Evolutionary conservation across 2,797 vertebrate species (phyloP), one percentile per base, ranked within the genome.

Genomic region (Spinus olivaceus): DNA sequence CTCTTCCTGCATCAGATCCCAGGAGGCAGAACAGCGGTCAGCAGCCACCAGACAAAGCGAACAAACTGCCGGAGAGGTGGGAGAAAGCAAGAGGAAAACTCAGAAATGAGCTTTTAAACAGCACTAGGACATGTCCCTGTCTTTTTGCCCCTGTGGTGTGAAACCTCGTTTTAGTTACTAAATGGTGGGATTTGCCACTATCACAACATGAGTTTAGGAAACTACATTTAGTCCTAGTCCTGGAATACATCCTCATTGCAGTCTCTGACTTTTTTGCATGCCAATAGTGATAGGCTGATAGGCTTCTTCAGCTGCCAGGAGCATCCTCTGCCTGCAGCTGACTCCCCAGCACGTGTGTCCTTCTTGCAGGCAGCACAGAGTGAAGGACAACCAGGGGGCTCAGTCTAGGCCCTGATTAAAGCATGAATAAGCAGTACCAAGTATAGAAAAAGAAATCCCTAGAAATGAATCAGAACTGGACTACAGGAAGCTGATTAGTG

Each of bases 381-480:
- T 2, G 23, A 65, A 89, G 64, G 47, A 72, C 39, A 59, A 57
- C 44, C 33, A 32, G 30, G 13, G 20, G 46, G 17, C n/a, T 85
- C 24, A 5, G 21, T 24, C 60, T 25, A 57, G 64, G 64, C n/a
- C 18, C 35, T 47, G 28, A 28, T 53, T 88, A 50, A 65, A 81
- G 74, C 32, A 10, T 6, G 8, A 78, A 16, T 21, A 33, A 24
- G 30, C 4, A 10, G 10, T 24, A 54, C 14, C 0, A 0, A 72
- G 32, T 35, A 69, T 9, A 51, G 37, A 88, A 76, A 51, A 27
- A 72, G 37, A 82, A 81, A 56, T 24, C 12, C 28, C 50, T n/a
- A 32, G 47, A 30, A 69, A 67, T 6, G 9, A 50, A 64, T 44
- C 35, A 61, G n/a, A 86, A 81, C 24, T 32, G 25, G 42, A 35